Conservation (phyloP, 2,888 invertebrate genomes). For the Plebejus melissa region DNA sequence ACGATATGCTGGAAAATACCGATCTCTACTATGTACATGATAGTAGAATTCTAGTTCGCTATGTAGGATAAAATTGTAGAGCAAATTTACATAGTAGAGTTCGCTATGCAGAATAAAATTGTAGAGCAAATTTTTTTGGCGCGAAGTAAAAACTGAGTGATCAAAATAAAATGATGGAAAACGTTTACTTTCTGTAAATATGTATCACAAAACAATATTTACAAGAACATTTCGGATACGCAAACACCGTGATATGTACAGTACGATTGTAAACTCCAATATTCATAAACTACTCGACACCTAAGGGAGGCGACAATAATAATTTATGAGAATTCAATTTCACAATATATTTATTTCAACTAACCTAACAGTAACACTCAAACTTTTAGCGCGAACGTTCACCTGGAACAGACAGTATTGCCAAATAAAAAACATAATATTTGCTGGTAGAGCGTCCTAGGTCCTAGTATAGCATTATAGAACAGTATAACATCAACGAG, state of each 20-base stretch:
- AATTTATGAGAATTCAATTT: neutral
- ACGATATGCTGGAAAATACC: neutral
- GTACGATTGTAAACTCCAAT: conserved; percentile 47
- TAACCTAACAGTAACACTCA: conserved; percentile 51
- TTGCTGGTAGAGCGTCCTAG: no score
- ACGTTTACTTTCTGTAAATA: neutral
- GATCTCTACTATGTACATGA: neutral
- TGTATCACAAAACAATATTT: conserved; percentile 47
- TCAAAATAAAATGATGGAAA: conserved; percentile 20
- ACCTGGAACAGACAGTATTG: neutral
- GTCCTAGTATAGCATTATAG: no score
- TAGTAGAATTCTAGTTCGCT: neutral
- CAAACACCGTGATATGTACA: conserved; percentile 67
- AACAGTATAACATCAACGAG: no score
- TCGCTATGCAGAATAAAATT: neutral
- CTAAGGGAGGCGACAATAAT: neutral
- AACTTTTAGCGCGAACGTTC: conserved; percentile 42
- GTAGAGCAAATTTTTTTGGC: neutral
- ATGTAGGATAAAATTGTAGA: neutral
- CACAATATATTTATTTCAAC: conserved; percentile 10
- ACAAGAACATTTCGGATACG: conserved; percentile 53
- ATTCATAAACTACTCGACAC: conserved; percentile 7
- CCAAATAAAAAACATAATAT: no score
- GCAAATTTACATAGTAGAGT: no score
- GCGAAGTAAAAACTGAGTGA: neutral